Percentiles rank a stretch among this genome's conserved stretches.
These are phyloP conservation scores for Cyanocitta stelleri DNA, from an alignment of 2,113 vertebrate species.

Conservation along the genomic window DNA sequence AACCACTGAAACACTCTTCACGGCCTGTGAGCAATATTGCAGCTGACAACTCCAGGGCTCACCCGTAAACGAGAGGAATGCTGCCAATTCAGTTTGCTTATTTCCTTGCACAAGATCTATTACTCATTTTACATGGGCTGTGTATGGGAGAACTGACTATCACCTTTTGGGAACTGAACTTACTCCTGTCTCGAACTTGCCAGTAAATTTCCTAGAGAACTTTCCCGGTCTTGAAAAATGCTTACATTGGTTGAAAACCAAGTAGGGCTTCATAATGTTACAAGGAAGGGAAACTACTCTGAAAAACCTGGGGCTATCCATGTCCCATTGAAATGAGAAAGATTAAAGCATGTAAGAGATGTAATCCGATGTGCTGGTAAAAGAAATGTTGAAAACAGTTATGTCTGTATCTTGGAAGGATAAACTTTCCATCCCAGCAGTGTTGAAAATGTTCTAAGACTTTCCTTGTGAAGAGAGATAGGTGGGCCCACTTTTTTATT, in stretches of 20 bases:
- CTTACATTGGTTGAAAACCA: slow-evolving; percentile 15
- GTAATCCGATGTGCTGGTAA: background rate
- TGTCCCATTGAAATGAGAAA: background rate
- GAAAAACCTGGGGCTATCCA: background rate
- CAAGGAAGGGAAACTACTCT: background rate
- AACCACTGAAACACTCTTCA: slow-evolving; percentile 24
- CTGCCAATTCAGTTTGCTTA: slow-evolving; percentile 15
- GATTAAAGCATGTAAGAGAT: slow-evolving; percentile 6
- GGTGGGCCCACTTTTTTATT: slow-evolving; percentile 6
- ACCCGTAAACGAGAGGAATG: background rate
- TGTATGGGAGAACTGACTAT: slow-evolving; percentile 15
- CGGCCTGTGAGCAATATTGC: background rate
- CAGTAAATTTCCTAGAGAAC: slow-evolving; percentile 33
- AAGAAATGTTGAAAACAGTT: slow-evolving; percentile 35
- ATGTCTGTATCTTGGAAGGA: slow-evolving; percentile 59
- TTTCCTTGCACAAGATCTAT: slow-evolving; percentile 14
- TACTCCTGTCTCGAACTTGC: background rate
- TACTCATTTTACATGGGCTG: slow-evolving; percentile 14
- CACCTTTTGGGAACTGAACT: slow-evolving; percentile 23
- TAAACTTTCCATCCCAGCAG: slow-evolving; percentile 44
- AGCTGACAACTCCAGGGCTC: slow-evolving; percentile 20
- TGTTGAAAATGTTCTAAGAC: slow-evolving; percentile 44
- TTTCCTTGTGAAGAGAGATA: slow-evolving; percentile 48
- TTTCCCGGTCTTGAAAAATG: slow-evolving; percentile 10
- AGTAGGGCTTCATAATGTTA: background rate